A percentile compares a stretch with the other conserved stretches of the same genome.
These are phyloP conservation scores for Papilio elwesi DNA, from an alignment of 2,888 invertebrate species.

Conservation along the genomic window DNA sequence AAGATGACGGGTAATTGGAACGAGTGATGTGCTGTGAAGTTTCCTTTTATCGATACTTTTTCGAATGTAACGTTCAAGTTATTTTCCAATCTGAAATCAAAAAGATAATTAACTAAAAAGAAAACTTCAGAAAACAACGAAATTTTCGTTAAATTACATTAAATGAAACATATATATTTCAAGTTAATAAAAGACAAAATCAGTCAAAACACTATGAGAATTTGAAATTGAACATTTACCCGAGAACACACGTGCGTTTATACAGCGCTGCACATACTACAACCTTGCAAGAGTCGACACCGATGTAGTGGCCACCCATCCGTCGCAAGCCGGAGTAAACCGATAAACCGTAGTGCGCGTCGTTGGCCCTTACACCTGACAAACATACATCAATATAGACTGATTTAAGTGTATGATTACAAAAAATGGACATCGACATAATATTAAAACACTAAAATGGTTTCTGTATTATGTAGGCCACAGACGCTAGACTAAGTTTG, in stretches of 20 bases:
- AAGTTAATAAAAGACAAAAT: too few relatives aligned
- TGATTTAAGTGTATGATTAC: too few relatives aligned
- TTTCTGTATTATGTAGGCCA: too few relatives aligned
- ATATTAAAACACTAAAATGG: too few relatives aligned
- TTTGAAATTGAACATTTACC: constrained; percentile 52
- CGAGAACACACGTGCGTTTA: constrained; percentile 56
- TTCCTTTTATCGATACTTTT: constrained; percentile 58
- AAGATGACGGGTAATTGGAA: constrained; percentile 62
- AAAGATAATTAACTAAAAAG: not conserved
- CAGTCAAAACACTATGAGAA: not conserved
- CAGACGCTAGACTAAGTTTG: too few relatives aligned
- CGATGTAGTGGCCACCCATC: constrained; percentile 54
- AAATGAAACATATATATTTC: too few relatives aligned
- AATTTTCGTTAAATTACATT: too few relatives aligned
- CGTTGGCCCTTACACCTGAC: constrained; percentile 50
- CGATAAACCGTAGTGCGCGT: constrained; percentile 57
- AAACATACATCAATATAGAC: too few relatives aligned
- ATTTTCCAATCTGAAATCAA: constrained; percentile 58
- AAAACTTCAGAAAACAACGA: not conserved
- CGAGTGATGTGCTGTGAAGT: constrained; percentile 56
- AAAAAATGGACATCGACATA: too few relatives aligned
- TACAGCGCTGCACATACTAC: constrained; percentile 60
- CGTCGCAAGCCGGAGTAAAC: constrained; percentile 59
- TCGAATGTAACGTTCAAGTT: constrained; percentile 59
- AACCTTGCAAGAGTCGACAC: constrained; percentile 59